Evolutionary conservation across 2,113 vertebrate genomes (phyloP).

Genomic region (Pedetes capensis): DNA sequence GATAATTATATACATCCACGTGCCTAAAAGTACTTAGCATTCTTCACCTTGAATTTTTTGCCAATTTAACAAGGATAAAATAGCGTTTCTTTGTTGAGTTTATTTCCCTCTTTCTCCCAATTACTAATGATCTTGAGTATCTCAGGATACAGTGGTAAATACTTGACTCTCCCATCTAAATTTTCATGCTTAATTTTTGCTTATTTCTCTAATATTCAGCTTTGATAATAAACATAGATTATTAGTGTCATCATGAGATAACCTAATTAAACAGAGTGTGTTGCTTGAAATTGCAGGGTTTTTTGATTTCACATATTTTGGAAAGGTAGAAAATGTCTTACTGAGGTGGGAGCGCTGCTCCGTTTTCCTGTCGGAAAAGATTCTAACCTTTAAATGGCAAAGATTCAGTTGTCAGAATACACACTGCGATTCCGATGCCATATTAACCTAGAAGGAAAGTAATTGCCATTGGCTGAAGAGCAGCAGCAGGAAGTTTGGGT

Average conservation of each 20-base stretch:
- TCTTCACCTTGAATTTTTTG: neutral
- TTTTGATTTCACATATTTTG: neutral
- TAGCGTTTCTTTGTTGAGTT: neutral
- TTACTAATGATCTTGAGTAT: neutral
- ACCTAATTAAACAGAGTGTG: neutral
- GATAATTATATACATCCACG: neutral
- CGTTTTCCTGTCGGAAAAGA: slow-evolving; percentile 32
- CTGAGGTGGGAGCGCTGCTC: slow-evolving; percentile 29
- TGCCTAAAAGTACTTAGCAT: neutral
- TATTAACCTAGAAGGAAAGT: slow-evolving; percentile 54
- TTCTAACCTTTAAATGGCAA: slow-evolving; percentile 75
- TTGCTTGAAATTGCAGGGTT: neutral
- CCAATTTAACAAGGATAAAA: neutral
- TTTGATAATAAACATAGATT: neutral
- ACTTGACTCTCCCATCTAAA: neutral
- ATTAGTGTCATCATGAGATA: neutral
- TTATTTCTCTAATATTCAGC: neutral
- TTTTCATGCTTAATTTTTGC: neutral
- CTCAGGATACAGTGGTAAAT: neutral
- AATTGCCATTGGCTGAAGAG: slow-evolving; percentile 54
- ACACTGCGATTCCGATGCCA: slow-evolving; percentile 23
- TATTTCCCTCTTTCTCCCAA: neutral
- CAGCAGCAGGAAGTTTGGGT: neutral
- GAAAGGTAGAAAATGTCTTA: slow-evolving; percentile 43
- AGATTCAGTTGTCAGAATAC: slow-evolving; percentile 63